phyloP scores from a whole-genome alignment of 1,140 invertebrate genomes.

The Aphelenchoides besseyi region DNA sequence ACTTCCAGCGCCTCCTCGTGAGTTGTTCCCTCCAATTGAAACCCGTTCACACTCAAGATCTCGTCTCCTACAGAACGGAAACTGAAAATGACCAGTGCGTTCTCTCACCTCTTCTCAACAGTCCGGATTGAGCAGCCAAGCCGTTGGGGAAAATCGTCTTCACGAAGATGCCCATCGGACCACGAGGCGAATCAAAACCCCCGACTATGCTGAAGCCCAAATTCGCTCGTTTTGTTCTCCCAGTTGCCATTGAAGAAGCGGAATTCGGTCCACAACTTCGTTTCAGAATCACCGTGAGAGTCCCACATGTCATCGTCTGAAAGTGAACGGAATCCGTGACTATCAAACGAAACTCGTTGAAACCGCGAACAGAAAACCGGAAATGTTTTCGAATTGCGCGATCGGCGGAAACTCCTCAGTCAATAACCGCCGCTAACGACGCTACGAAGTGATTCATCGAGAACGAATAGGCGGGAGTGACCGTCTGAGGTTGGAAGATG shows the following conservation, averaged over 20 bases:
- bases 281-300: not conserved
- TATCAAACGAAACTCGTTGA: not conserved
- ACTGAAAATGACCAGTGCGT: not conserved
- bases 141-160: slow-evolving; percentile 83
- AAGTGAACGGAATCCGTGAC: not conserved
- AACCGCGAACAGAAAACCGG: not conserved
- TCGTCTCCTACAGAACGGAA: slow-evolving; percentile 73
- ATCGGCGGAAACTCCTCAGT: not conserved
- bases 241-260: too few relatives aligned
- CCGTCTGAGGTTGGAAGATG: too few relatives aligned
- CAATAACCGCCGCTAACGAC: not conserved
- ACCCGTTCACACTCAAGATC: slow-evolving; percentile 80
- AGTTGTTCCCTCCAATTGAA: slow-evolving; percentile 76
- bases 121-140: slow-evolving; percentile 77
- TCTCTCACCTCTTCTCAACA: slow-evolving; percentile 76
- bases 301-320: not conserved
- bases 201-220: slow-evolving; percentile 87
- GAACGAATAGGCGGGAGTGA: too few relatives aligned
- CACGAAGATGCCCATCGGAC: slow-evolving; percentile 83
- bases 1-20: slow-evolving; percentile 79
- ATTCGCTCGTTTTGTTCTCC: not conserved
- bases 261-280: too few relatives aligned
- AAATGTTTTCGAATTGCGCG: not conserved
- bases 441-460: too few relatives aligned
- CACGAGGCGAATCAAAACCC: slow-evolving; percentile 79